A percentile compares a stretch with the other conserved stretches of the same genome.
These are phyloP conservation scores for Scleropages formosus DNA, from an alignment of 2,797 vertebrate genomes.

Conservation along the genomic window DNA sequence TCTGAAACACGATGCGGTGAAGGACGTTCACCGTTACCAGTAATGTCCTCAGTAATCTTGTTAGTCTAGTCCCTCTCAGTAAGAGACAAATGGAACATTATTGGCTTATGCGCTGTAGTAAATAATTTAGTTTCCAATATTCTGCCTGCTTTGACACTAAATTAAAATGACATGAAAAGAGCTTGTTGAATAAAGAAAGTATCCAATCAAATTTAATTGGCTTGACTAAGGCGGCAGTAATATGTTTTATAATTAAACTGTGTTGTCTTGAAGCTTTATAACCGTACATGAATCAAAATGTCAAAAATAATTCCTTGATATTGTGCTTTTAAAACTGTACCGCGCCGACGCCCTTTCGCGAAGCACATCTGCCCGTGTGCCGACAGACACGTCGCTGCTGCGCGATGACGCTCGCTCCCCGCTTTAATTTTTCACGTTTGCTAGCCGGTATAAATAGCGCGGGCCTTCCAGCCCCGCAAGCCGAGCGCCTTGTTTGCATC, in stretches of 20 bases:
- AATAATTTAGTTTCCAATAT: slow-evolving; percentile 97
- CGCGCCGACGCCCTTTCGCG: slow-evolving; percentile 60
- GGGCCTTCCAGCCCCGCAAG: slow-evolving; percentile 9
- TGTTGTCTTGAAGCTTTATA: slow-evolving; percentile 92
- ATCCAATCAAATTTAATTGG: slow-evolving; percentile 99
- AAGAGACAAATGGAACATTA: slow-evolving; percentile 94
- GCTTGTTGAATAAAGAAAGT: slow-evolving; percentile 98
- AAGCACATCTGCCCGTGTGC: slow-evolving; percentile 32
- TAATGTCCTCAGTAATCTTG: slow-evolving; percentile 98
- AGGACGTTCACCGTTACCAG: slow-evolving; percentile 94
- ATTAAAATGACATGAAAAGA: slow-evolving; percentile 99
- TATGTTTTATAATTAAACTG: slow-evolving; percentile 96
- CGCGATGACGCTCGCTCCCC: slow-evolving; percentile 56
- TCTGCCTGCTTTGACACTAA: slow-evolving; percentile 94
- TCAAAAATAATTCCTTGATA: slow-evolving; percentile 84
- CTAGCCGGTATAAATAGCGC: slow-evolving; percentile 29
- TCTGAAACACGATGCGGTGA: slow-evolving; percentile 91
- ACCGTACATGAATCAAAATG: slow-evolving; percentile 89
- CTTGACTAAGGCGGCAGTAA: slow-evolving; percentile 93
- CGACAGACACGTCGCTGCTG: slow-evolving; percentile 60
- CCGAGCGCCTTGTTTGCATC: slow-evolving; percentile 14
- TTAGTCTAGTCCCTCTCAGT: slow-evolving; percentile 87
- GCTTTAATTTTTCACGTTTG: slow-evolving; percentile 46
- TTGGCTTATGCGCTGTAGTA: slow-evolving; percentile 94
- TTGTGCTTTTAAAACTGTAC: slow-evolving; percentile 77